phyloP scores from a whole-genome alignment of 92 coral and sea anemone genomes.

The Micromussa lordhowensis region DNA sequence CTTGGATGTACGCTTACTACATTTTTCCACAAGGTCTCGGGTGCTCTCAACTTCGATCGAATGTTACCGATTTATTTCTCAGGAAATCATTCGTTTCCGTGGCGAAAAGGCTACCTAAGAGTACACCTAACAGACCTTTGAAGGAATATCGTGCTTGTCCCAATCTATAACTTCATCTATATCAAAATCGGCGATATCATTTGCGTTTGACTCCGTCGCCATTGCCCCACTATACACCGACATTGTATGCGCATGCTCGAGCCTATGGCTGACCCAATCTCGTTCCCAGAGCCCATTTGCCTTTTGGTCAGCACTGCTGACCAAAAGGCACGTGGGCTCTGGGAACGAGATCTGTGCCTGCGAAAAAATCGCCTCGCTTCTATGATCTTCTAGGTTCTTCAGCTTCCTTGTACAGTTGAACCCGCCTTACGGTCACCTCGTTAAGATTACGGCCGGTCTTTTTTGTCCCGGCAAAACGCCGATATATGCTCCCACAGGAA shows the following conservation, averaged over 20 bases:
- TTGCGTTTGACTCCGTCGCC: slow-evolving; percentile 95
- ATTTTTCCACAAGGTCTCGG: not conserved
- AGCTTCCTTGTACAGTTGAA: too few relatives aligned
- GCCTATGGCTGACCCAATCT: slow-evolving; percentile 32
- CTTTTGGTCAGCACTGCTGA: too few relatives aligned
- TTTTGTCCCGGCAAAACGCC: too few relatives aligned
- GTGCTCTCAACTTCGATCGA: slow-evolving; percentile 27
- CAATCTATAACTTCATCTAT: slow-evolving; percentile 99
- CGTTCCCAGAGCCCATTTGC: too few relatives aligned
- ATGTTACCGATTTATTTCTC: slow-evolving; percentile 55
- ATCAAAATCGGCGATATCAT: slow-evolving; percentile 98
- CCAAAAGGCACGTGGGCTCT: too few relatives aligned
- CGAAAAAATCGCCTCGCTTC: slow-evolving; percentile 83
- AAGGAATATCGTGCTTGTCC: slow-evolving; percentile 99
- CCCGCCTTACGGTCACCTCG: too few relatives aligned
- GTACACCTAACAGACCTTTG: slow-evolving; percentile 98
- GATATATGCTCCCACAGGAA: too few relatives aligned
- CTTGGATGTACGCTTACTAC: not conserved
- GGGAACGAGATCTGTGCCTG: too few relatives aligned
- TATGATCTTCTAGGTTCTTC: not conserved
- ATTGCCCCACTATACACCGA: slow-evolving; percentile 66
- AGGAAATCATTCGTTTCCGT: slow-evolving; percentile 55
- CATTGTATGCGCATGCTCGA: slow-evolving; percentile 73
- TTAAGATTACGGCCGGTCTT: too few relatives aligned
- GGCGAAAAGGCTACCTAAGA: slow-evolving; percentile 38